These are phyloP conservation scores for Athetis lepigone DNA, from an alignment of 2,888 invertebrate genomes.

Conservation along the genomic window DNA sequence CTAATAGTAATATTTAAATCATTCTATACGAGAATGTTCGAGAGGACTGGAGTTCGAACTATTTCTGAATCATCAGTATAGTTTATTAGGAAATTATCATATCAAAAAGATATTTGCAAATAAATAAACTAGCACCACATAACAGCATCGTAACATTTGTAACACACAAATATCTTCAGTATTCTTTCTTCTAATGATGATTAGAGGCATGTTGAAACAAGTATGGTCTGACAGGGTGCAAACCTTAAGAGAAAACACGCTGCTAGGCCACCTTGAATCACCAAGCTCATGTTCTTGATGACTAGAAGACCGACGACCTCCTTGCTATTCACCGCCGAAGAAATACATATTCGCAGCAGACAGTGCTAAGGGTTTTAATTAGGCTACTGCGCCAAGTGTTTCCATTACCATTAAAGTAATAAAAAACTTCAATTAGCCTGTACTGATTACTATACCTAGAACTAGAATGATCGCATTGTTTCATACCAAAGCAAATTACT, in stretches of 20 bases:
- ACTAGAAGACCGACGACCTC: not conserved
- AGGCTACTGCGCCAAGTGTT: not conserved
- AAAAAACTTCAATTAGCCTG: slow-evolving; percentile 5
- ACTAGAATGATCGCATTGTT: not conserved
- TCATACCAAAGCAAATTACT: slow-evolving; percentile 1
- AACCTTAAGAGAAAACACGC: slow-evolving; percentile 89
- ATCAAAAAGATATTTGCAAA: slow-evolving; percentile 10
- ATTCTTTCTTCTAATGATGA: slow-evolving; percentile 63
- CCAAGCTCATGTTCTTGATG: slow-evolving; percentile 69
- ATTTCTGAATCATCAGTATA: slow-evolving; percentile 6
- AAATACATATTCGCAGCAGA: slow-evolving; percentile 4
- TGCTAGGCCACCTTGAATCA: slow-evolving; percentile 91
- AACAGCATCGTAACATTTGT: not conserved
- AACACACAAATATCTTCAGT: slow-evolving; percentile 27
- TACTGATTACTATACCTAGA: slow-evolving; percentile 5
- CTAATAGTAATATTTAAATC: not conserved
- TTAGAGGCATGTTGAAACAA: slow-evolving; percentile 84
- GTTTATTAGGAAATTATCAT: slow-evolving; percentile 23
- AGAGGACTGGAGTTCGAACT: slow-evolving; percentile 4
- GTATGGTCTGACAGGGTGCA: slow-evolving; percentile 92
- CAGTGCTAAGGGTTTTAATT: not conserved
- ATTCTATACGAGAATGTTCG: slow-evolving; percentile 14
- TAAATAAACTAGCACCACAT: slow-evolving; percentile 1
- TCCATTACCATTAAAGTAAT: not conserved
- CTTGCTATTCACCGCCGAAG: not conserved